Base-by-base conservation (phyloP, 2,113 vertebrate genomes). In the Hipposideros armiger region DNA sequence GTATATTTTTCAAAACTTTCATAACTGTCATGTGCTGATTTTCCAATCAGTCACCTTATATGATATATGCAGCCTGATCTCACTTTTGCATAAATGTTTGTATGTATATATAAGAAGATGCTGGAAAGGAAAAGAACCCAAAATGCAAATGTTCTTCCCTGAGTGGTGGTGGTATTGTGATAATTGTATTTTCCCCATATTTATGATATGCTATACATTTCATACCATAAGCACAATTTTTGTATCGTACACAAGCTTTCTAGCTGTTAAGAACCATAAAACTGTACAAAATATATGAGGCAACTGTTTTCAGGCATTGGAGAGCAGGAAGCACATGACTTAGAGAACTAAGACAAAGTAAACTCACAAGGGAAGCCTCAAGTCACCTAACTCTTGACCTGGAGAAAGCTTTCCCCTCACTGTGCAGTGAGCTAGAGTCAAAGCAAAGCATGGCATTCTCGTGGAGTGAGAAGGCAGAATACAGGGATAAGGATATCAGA, bases 41-140 rank as follows among this genome's bases (percentile, higher is more conserved):
- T 95, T 95, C 36, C 69, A 54, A 89, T 80, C 30, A 90, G 62
- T 90, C 69, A 66, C 36, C 60, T 60, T 40, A 89, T 73, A 87
- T 69, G 69, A 64, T 81, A 36, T 40, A 28, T 62, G 11, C 19
- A 87, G 13, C 54, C 50, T 87, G 45, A 76, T 73, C 24, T 80
- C 15, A 92, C 15, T 80, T 87, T 90, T 90, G 32, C 66, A 86
- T 42, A 95, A 84, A 80, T 7, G 70, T 56, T 62, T 94, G 5
- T 42, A 74, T n/a, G 11, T 4, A 8, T n/a, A 40, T 58, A 26
- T 56, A 70, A 52, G 72, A 95, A 90, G 96, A 85, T 72, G 4
- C 47, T 45, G 47, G 20, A 72, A 94, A 32, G 32, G 9, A 69
- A 30, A 92, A 69, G 45, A 77, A 2, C 10, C 14, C 10, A 69